Percentiles rank a stretch among this genome's conserved stretches.
These are phyloP conservation scores for Plecotus auritus DNA, from an alignment of 2,113 vertebrate genomes.

Conservation along the genomic window DNA sequence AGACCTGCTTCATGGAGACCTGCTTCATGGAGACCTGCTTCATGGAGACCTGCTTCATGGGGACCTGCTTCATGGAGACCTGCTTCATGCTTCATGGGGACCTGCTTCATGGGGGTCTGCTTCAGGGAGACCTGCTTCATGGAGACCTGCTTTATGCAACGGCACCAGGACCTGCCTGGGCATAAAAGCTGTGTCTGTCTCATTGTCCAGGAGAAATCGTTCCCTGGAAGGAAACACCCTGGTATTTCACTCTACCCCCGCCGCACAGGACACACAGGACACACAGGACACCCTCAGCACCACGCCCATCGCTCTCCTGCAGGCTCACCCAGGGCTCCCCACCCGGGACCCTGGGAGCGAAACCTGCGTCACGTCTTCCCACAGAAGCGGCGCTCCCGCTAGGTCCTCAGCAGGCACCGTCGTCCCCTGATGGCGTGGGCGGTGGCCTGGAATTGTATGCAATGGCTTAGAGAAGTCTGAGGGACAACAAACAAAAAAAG, in stretches of 20 bases:
- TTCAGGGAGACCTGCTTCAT: no score
- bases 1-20: no score
- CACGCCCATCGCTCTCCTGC: background rate
- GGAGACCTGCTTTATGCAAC: no score
- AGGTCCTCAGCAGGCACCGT: slow-evolving; percentile 62
- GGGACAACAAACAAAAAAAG: background rate
- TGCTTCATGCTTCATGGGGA: no score
- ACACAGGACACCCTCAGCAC: background rate
- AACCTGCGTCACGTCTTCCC: slow-evolving; percentile 46
- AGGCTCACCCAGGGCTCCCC: background rate
- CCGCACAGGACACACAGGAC: background rate
- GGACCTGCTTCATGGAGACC: no score
- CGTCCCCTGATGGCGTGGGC: slow-evolving; percentile 48
- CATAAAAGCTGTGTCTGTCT: background rate
- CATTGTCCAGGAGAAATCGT: background rate
- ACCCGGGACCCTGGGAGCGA: background rate
- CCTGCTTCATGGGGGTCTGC: no score
- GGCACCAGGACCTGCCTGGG: background rate
- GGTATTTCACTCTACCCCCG: background rate
- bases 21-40: no score
- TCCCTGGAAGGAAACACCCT: background rate
- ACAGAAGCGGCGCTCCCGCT: slow-evolving; percentile 49
- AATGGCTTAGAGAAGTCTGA: slow-evolving; percentile 72
- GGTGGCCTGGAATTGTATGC: slow-evolving; percentile 75
- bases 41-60: no score